Percentiles rank a stretch among this genome's conserved stretches.
These are phyloP conservation scores for Oscheius sp. DNA, from an alignment of 2,888 invertebrate species.

Conservation along the genomic window DNA sequence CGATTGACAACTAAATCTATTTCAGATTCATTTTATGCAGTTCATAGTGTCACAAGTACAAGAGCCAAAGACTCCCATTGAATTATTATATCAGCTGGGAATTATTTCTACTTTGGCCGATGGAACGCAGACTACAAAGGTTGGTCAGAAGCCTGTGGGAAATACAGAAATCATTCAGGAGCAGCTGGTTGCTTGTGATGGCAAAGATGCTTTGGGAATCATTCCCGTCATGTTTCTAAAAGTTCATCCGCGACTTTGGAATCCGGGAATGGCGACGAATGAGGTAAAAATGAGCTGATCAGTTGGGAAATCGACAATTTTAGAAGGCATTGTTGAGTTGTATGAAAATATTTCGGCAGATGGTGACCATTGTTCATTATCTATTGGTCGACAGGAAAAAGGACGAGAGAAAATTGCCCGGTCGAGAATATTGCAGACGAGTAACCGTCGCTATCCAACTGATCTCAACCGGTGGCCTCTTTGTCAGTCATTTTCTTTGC, in stretches of 20 bases:
- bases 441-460: constrained; percentile 4
- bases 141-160: not conserved
- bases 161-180: not conserved
- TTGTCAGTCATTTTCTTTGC: not conserved
- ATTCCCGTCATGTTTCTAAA: not conserved
- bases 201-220: not conserved
- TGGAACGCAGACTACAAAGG: not conserved
- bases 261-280: too few relatives aligned
- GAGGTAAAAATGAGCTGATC: too few relatives aligned
- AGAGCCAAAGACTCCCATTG: not conserved
- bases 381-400: too few relatives aligned
- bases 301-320: too few relatives aligned
- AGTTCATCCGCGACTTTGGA: not conserved
- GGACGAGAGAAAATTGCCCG: too few relatives aligned
- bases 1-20: not conserved
- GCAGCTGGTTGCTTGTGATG: not conserved
- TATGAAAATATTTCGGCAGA: too few relatives aligned
- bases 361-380: too few relatives aligned
- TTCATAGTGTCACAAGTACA: not conserved
- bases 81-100: not conserved
- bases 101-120: not conserved
- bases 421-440: too few relatives aligned
- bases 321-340: too few relatives aligned
- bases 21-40: not conserved
- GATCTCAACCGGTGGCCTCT: not conserved